Percentiles rank a stretch among this genome's conserved stretches.
Conservation (phyloP, 2,888 invertebrate species). For the Metalampra italica region DNA sequence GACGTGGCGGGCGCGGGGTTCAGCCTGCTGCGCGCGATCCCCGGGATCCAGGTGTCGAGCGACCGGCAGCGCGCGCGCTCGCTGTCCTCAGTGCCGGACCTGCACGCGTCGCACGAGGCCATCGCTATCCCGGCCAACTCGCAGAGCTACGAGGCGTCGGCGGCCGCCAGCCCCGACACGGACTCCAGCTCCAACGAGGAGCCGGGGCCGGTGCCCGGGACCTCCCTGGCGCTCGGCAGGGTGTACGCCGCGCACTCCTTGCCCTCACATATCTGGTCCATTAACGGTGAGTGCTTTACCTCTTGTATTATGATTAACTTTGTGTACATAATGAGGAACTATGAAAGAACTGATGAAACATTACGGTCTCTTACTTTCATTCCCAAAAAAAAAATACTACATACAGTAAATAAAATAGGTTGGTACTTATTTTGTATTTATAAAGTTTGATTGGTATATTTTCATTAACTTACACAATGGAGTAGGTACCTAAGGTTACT, state of each 20-base stretch:
- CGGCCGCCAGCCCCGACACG: conserved; percentile 82
- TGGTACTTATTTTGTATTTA: no score
- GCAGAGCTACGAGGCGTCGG: conserved; percentile 80
- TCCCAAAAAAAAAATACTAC: no score
- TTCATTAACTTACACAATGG: no score
- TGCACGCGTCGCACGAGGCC: conserved; percentile 80
- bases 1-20: conserved; percentile 82
- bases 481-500: no score
- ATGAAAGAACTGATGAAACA: no score
- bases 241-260: conserved; percentile 93
- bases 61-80: conserved; percentile 91
- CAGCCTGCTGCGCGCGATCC: conserved; percentile 83
- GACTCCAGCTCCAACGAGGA: conserved; percentile 85
- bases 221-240: conserved; percentile 82
- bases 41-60: conserved; percentile 85
- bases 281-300: conserved; percentile 88
- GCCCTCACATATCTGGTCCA: conserved; percentile 95
- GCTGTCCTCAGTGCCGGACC: conserved; percentile 89
- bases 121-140: conserved; percentile 81
- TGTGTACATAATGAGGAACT: no score
- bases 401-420: no score
- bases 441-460: no score
- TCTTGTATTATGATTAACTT: not conserved
- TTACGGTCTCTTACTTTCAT: no score
- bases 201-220: conserved; percentile 59